These are phyloP conservation scores for Odontomachus brunneus DNA, from an alignment of 1,140 invertebrate genomes.

Conservation along the genomic window DNA sequence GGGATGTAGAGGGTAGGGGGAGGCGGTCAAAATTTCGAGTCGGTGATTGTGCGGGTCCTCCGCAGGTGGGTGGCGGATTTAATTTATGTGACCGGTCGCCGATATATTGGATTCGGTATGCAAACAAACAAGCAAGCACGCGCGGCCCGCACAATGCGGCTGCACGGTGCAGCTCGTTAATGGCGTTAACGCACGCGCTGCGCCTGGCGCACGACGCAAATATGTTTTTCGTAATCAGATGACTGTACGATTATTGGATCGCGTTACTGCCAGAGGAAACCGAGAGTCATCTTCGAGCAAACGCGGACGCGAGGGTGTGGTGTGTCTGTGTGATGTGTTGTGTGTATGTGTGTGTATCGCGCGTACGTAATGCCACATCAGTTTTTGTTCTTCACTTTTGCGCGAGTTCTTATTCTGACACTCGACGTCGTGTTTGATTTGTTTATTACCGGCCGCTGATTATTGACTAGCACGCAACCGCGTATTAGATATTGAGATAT, in stretches of 20 bases:
- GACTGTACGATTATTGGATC: slow-evolving; percentile 42
- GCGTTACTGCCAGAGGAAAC: slow-evolving; percentile 31
- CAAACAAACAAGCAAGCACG: slow-evolving; percentile 35
- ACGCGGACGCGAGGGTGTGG: background rate
- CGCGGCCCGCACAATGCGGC: background rate
- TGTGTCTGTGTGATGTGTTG: no score
- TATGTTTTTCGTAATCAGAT: slow-evolving; percentile 18
- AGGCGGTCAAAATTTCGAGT: slow-evolving; percentile 43
- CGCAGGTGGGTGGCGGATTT: slow-evolving; percentile 39
- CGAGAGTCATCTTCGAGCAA: slow-evolving; percentile 44
- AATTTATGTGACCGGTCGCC: slow-evolving; percentile 45
- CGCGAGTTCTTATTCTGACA: no score
- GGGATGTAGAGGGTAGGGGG: background rate
- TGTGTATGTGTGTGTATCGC: background rate
- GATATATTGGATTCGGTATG: slow-evolving; percentile 44
- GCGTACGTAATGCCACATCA: slow-evolving; percentile 1
- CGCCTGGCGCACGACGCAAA: slow-evolving; percentile 1
- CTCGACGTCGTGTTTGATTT: no score
- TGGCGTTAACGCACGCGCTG: slow-evolving; percentile 21
- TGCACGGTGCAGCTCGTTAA: slow-evolving; percentile 12
- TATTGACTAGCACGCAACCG: no score
- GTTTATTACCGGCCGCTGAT: no score
- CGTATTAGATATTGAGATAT: no score
- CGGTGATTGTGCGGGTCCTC: slow-evolving; percentile 34
- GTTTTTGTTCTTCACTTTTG: slow-evolving; percentile 6